Conservation (phyloP, 1,140 invertebrate species). For the Calycopis cecrops region DNA sequence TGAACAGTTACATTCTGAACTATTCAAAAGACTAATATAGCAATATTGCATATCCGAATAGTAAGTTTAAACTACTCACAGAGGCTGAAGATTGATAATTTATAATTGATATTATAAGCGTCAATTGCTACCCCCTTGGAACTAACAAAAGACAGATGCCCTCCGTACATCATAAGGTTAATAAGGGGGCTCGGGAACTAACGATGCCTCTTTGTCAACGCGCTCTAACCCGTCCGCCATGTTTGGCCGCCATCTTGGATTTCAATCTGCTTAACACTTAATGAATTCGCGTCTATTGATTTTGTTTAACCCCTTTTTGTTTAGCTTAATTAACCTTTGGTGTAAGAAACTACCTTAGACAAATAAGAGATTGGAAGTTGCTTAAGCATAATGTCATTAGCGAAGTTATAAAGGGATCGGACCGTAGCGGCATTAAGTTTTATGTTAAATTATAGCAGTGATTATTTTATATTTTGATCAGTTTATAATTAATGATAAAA, state of each 20-base stretch:
- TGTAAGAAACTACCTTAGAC: slow-evolving; percentile 46
- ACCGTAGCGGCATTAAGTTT: background rate
- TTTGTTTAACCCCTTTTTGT: slow-evolving; percentile 74
- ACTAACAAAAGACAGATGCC: slow-evolving; percentile 54
- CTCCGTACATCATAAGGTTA: slow-evolving; percentile 72
- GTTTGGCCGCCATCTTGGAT: slow-evolving; percentile 66
- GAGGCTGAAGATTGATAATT: slow-evolving; percentile 23
- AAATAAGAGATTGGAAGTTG: slow-evolving; percentile 34
- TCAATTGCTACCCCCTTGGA: slow-evolving; percentile 11
- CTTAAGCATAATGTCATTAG: slow-evolving; percentile 16
- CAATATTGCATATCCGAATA: slow-evolving; percentile 52
- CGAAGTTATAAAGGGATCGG: background rate
- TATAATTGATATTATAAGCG: slow-evolving; percentile 11
- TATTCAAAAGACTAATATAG: slow-evolving; percentile 31
- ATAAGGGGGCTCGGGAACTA: slow-evolving; percentile 70
- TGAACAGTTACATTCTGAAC: too few relatives aligned
- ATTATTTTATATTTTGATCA: background rate
- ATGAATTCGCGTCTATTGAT: slow-evolving; percentile 73
- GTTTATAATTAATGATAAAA: too few relatives aligned
- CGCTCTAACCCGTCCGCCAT: slow-evolving; percentile 65
- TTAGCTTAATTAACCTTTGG: slow-evolving; percentile 73
- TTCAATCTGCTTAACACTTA: slow-evolving; percentile 73
- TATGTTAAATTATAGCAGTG: background rate
- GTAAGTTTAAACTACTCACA: slow-evolving; percentile 60
- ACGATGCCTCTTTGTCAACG: slow-evolving; percentile 69